Evolutionary conservation across 53 echinoderm and acorn worm species (phyloP).

Genomic region (Paelopatides confundens): DNA sequence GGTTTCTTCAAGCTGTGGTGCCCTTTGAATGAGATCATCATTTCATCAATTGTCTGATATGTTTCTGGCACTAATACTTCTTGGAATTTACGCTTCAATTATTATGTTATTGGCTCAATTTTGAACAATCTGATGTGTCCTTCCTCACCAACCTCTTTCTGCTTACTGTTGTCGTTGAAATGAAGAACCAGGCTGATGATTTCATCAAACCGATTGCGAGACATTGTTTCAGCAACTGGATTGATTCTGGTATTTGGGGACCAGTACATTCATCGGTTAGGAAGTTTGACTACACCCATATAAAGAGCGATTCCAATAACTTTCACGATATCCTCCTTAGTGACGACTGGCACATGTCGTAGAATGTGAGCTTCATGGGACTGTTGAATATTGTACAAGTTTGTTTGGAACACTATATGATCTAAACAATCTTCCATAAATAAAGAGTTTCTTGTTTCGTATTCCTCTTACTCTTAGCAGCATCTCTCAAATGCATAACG

Average conservation of each 20-base stretch:
- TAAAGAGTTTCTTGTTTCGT: too few relatives aligned
- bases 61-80: constrained; percentile 12
- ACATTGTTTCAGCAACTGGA: constrained; percentile 25
- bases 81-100: constrained; percentile 15
- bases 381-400: background rate
- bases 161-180: constrained; percentile 12
- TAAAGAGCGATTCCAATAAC: constrained; percentile 6
- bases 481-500: background rate
- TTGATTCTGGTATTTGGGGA: background rate
- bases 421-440: constrained; percentile 7
- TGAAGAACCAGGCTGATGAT: background rate
- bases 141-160: background rate
- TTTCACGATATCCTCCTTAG: constrained; percentile 4
- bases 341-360: background rate
- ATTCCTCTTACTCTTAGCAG: too few relatives aligned
- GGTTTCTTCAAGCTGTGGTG: constrained; percentile 39
- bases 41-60: constrained; percentile 46
- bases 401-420: constrained; percentile 14
- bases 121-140: constrained; percentile 36
- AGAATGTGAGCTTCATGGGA: background rate
- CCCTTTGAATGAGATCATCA: constrained; percentile 63
- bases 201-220: constrained; percentile 15
- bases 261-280: constrained; percentile 36
- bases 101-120: constrained; percentile 32
- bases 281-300: constrained; percentile 24